These are phyloP conservation scores for Drosophila oshimai DNA, from an alignment of 1,140 invertebrate species.

Conservation along the genomic window DNA sequence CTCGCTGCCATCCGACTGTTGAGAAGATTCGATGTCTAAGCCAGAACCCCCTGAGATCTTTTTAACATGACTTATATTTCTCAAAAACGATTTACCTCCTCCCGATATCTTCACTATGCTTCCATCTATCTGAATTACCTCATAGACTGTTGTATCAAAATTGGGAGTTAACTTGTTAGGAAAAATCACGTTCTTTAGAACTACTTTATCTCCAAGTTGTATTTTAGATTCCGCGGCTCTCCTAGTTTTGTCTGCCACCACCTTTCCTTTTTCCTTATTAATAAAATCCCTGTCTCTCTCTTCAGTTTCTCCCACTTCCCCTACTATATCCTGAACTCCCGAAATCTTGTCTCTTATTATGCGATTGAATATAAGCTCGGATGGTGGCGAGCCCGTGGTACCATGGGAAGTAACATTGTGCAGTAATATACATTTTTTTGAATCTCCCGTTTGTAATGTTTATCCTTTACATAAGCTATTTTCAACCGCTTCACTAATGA, in stretches of 20 bases:
- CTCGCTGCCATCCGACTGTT: background rate
- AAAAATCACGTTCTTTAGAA: constrained; percentile 28
- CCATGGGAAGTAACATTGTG: constrained; percentile 49
- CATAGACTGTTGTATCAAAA: constrained; percentile 23
- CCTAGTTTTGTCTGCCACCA: constrained; percentile 1
- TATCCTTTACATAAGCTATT: constrained; percentile 8
- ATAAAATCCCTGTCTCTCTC: constrained; percentile 2
- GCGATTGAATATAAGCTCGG: constrained; percentile 38
- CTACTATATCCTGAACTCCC: constrained; percentile 11
- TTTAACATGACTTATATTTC: background rate
- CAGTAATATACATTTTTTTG: constrained; percentile 28
- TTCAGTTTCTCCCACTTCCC: background rate
- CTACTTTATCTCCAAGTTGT: constrained; percentile 12
- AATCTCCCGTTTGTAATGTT: constrained; percentile 23
- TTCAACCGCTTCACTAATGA: constrained; percentile 17
- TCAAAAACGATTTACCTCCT: background rate
- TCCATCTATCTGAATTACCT: constrained; percentile 3
- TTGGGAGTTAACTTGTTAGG: constrained; percentile 22
- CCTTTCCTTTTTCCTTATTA: constrained; percentile 27
- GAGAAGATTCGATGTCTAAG: background rate
- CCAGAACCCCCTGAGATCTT: background rate
- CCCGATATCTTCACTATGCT: background rate
- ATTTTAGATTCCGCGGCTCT: background rate
- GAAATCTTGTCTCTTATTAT: constrained; percentile 33
- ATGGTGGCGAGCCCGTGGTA: constrained; percentile 30